A percentile compares a stretch with the other conserved stretches of the same genome.
Evolutionary conservation across 2,113 vertebrate species (phyloP).

Genomic region (Chaetura pelagica): DNA sequence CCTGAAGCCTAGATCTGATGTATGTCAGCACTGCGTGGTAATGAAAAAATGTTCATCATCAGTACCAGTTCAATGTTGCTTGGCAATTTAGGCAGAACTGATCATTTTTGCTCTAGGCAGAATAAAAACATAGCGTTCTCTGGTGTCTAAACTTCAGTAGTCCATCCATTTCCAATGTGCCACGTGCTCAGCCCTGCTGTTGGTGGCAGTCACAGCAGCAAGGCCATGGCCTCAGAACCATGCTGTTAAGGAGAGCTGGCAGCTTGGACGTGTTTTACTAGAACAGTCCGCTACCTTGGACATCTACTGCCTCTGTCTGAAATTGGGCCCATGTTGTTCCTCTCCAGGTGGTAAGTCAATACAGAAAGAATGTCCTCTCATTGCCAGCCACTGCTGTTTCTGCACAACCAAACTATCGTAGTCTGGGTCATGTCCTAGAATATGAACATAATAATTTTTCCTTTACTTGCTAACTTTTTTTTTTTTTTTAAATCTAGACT

Average conservation of each 20-base stretch:
- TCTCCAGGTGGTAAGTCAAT: neutral
- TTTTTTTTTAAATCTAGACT: neutral
- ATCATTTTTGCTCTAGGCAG: too few species aligned
- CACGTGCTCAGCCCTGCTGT: neutral
- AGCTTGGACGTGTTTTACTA: neutral
- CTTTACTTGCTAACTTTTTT: neutral
- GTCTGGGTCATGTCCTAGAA: neutral
- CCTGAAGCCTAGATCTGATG: too few species aligned
- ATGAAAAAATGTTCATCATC: too few species aligned
- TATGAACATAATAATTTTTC: neutral
- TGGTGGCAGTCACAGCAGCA: neutral
- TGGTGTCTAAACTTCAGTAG: too few species aligned
- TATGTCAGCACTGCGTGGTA: too few species aligned
- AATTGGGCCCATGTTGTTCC: neutral
- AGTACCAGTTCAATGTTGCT: too few species aligned
- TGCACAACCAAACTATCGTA: accelerated
- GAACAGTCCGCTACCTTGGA: neutral
- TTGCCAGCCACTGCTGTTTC: neutral
- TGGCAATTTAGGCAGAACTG: too few species aligned
- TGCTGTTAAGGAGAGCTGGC: neutral
- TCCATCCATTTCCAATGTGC: too few species aligned
- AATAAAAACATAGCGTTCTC: too few species aligned
- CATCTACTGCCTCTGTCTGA: neutral
- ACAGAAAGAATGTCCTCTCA: neutral
- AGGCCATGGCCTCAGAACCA: neutral